These are phyloP conservation scores for Pterois miles DNA, from an alignment of 2,797 vertebrate genomes.

Conservation along the genomic window DNA sequence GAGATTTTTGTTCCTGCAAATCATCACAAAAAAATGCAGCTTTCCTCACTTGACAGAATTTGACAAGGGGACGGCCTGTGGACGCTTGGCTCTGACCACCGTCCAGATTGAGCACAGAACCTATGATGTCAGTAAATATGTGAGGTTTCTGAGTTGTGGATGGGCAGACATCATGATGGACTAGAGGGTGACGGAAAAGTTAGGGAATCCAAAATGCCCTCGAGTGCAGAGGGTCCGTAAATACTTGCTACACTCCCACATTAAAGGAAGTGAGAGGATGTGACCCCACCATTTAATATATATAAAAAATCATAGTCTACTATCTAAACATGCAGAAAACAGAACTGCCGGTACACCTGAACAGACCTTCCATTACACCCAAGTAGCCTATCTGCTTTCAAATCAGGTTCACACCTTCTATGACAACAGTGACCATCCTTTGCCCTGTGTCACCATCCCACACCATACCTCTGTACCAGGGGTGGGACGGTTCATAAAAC, in stretches of 20 bases:
- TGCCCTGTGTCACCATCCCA: not conserved
- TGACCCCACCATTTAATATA: not conserved
- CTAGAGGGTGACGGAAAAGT: not conserved
- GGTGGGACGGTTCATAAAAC: too few relatives aligned
- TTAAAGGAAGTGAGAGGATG: not conserved
- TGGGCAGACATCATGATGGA: not conserved
- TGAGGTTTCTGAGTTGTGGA: not conserved
- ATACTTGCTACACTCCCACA: not conserved
- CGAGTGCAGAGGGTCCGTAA: not conserved
- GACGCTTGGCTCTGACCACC: not conserved
- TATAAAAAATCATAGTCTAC: not conserved
- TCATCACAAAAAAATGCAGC: not conserved
- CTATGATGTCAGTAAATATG: not conserved
- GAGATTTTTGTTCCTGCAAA: not conserved
- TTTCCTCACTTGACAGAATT: slow-evolving; percentile 30
- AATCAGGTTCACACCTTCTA: not conserved
- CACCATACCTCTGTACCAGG: not conserved
- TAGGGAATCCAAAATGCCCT: not conserved
- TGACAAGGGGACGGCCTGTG: not conserved
- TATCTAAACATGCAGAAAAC: not conserved
- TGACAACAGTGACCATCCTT: not conserved
- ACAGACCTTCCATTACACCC: not conserved
- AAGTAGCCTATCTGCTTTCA: not conserved
- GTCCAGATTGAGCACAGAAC: not conserved
- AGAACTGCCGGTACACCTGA: not conserved